phyloP scores from a whole-genome alignment of 1,140 invertebrate species.

The Drosophila tropicalis region DNA sequence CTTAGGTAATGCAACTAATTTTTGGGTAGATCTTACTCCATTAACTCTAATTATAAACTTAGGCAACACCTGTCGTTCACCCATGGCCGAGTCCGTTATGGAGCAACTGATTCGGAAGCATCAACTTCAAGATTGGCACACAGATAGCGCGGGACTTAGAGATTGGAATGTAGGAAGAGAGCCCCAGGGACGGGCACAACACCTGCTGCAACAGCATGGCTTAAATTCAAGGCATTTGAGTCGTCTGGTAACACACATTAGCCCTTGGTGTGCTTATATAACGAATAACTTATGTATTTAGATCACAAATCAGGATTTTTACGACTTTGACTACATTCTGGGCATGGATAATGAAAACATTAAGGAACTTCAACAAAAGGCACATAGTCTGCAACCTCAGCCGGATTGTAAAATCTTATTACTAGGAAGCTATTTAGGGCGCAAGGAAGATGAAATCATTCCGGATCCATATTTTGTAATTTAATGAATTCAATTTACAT shows the following conservation, averaged over 20 bases:
- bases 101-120: slow-evolving; percentile 87
- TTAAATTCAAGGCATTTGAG: slow-evolving; percentile 87
- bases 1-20: slow-evolving; percentile 57
- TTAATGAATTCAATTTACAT: background rate
- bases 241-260: slow-evolving; percentile 84
- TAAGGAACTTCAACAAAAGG: slow-evolving; percentile 86
- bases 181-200: slow-evolving; percentile 90
- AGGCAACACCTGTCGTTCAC: slow-evolving; percentile 97
- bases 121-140: slow-evolving; percentile 88
- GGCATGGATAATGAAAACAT: slow-evolving; percentile 95
- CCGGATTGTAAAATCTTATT: slow-evolving; percentile 88
- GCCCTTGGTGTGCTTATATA: background rate
- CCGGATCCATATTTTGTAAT: slow-evolving; percentile 94
- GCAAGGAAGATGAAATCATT: slow-evolving; percentile 89
- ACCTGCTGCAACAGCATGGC: slow-evolving; percentile 86
- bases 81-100: slow-evolving; percentile 96
- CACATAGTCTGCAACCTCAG: slow-evolving; percentile 83
- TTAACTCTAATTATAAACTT: background rate
- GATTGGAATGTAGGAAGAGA: slow-evolving; percentile 92
- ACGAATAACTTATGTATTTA: slow-evolving; percentile 64
- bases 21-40: slow-evolving; percentile 6
- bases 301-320: slow-evolving; percentile 89
- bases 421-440: slow-evolving; percentile 91
- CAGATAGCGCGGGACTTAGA: slow-evolving; percentile 94
- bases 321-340: slow-evolving; percentile 92